These are phyloP conservation scores for Peromyscus melanophrys DNA, from an alignment of 2,797 vertebrate genomes.

Conservation along the genomic window DNA sequence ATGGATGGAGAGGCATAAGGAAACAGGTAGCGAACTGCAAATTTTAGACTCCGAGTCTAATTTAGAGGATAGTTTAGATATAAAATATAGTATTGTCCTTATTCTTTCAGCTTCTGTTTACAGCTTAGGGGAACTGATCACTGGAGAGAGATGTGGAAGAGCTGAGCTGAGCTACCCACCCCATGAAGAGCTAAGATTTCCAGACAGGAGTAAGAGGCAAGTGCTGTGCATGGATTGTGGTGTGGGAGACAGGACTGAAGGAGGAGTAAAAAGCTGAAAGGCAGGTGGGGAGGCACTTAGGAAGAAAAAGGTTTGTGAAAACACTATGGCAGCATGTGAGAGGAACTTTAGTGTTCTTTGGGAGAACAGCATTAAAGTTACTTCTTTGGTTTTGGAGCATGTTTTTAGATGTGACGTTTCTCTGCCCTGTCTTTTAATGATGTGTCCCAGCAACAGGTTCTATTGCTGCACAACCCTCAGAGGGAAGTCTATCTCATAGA, in stretches of 20 bases:
- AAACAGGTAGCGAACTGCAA: background rate
- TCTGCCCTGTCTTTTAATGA: background rate
- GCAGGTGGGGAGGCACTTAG: background rate
- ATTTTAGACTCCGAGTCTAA: background rate
- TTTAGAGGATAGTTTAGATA: background rate
- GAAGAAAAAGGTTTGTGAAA: background rate
- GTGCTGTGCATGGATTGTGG: background rate
- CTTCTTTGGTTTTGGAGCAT: background rate
- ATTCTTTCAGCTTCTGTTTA: background rate
- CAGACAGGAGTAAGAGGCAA: background rate
- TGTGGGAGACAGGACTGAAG: background rate
- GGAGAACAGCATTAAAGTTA: background rate
- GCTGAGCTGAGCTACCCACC: background rate
- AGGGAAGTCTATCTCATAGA: background rate
- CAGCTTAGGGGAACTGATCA: background rate
- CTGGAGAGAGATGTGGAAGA: background rate
- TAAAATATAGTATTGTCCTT: background rate
- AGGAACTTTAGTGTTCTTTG: background rate
- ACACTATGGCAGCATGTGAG: background rate
- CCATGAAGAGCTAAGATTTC: background rate
- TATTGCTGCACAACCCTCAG: background rate
- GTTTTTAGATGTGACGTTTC: background rate
- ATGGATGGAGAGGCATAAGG: background rate
- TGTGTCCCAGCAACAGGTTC: background rate
- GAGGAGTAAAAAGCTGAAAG: background rate